Conservation (phyloP, 2,797 vertebrate species). For the Artibeus jamaicensis region DNA sequence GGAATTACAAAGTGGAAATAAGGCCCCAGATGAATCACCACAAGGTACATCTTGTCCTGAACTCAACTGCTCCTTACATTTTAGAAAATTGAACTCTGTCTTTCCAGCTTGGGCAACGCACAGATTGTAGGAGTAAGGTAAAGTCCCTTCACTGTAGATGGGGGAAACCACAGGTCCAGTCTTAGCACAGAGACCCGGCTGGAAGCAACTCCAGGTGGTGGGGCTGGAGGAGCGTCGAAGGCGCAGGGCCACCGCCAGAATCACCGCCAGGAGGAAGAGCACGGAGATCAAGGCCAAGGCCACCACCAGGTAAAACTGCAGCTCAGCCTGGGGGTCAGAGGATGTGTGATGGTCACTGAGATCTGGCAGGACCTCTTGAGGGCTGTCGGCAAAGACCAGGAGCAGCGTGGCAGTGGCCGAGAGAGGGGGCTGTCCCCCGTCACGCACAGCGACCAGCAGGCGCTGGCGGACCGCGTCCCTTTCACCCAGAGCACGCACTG, state of each 20-base stretch:
- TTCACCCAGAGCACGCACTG: background rate
- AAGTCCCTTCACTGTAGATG: slow-evolving; percentile 70
- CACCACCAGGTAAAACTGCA: background rate
- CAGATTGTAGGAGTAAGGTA: slow-evolving; percentile 78
- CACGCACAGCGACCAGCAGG: slow-evolving; percentile 81
- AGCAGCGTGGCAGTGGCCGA: slow-evolving; percentile 84
- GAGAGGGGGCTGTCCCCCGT: slow-evolving; percentile 85
- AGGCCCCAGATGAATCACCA: slow-evolving; percentile 47
- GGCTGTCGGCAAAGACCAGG: no score
- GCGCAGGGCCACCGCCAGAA: slow-evolving; percentile 56
- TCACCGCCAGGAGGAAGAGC: slow-evolving; percentile 78
- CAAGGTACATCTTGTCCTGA: slow-evolving; percentile 65
- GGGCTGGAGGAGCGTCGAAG: background rate
- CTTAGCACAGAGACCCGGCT: background rate
- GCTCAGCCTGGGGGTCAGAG: background rate
- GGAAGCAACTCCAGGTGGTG: no score
- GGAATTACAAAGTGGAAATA: slow-evolving; percentile 56
- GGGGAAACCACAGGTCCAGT: slow-evolving; percentile 20
- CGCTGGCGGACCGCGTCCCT: background rate
- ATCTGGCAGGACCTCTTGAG: no score
- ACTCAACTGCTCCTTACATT: slow-evolving; percentile 40
- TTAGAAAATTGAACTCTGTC: slow-evolving; percentile 68
- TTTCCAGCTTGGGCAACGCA: slow-evolving; percentile 67
- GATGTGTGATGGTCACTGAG: no score
- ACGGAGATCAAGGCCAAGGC: slow-evolving; percentile 23